Percentiles rank a stretch among this genome's conserved stretches.
These are phyloP conservation scores for Caenorhabditis zanzibari DNA, from an alignment of 2,888 invertebrate genomes.

Conservation along the genomic window DNA sequence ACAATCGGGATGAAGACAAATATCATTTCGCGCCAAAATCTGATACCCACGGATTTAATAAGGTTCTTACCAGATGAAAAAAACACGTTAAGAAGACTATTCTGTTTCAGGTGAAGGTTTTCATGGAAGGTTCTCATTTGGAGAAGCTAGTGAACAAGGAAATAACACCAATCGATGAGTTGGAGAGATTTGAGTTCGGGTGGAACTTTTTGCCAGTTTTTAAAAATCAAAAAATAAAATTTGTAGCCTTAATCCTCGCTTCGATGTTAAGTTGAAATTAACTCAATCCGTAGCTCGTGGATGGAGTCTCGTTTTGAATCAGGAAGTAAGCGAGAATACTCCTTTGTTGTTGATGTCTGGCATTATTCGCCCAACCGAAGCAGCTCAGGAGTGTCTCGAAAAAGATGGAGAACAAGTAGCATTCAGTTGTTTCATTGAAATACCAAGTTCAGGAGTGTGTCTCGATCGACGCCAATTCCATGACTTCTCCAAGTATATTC, in stretches of 20 bases:
- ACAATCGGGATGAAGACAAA: background rate
- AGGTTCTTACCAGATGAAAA: background rate
- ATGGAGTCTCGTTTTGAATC: constrained; percentile 15
- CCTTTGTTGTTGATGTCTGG: constrained; percentile 32
- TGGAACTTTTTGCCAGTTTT: background rate
- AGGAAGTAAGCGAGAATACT: constrained; percentile 4
- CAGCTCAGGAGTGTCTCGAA: constrained; percentile 3
- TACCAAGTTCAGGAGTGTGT: constrained; percentile 15
- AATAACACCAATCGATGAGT: background rate
- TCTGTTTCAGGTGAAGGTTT: background rate
- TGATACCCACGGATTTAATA: background rate
- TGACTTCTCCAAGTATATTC: constrained; percentile 43
- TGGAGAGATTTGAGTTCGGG: background rate
- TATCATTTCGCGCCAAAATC: constrained; percentile 10
- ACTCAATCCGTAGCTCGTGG: background rate
- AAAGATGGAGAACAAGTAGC: constrained; percentile 24
- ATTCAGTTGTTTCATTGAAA: constrained; percentile 33
- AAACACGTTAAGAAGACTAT: no score
- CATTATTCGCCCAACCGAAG: background rate
- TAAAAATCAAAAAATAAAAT: background rate
- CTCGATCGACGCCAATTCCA: constrained; percentile 42
- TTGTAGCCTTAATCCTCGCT: constrained; percentile 6
- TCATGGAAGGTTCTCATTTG: background rate
- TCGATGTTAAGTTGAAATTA: background rate
- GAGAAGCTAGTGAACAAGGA: background rate